Percentiles rank a stretch among this genome's conserved stretches.
phyloP scores from a whole-genome alignment of 2,113 vertebrate genomes.

The Penelope pileata region DNA sequence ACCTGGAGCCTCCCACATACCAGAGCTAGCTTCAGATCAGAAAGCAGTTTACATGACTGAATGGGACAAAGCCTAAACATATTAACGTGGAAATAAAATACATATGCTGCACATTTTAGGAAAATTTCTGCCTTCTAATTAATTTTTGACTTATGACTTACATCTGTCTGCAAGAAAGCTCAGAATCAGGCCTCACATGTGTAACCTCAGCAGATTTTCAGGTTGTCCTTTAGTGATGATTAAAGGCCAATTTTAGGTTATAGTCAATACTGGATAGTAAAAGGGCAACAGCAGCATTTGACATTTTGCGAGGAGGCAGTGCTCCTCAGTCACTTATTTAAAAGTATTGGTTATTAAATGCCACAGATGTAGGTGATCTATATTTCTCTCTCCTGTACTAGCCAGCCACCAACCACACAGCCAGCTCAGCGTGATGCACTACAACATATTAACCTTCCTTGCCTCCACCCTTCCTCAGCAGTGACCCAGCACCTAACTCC shows the following conservation, averaged over 20 bases:
- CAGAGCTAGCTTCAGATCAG: background rate
- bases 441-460: slow-evolving; percentile 60
- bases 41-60: background rate
- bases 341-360: slow-evolving; percentile 81
- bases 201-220: slow-evolving; percentile 62
- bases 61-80: background rate
- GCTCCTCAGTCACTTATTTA: slow-evolving; percentile 79
- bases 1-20: background rate
- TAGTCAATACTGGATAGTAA: slow-evolving; percentile 74
- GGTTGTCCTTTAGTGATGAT: slow-evolving; percentile 82
- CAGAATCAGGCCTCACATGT: background rate
- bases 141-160: background rate
- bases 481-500: slow-evolving; percentile 48
- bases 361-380: slow-evolving; percentile 72
- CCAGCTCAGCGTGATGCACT: slow-evolving; percentile 74
- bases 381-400: slow-evolving; percentile 30
- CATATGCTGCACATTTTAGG: background rate
- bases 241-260: slow-evolving; percentile 79
- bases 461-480: slow-evolving; percentile 1
- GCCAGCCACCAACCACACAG: slow-evolving; percentile 48
- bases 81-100: background rate
- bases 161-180: background rate
- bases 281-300: slow-evolving; percentile 73
- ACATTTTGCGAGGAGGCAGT: slow-evolving; percentile 80
- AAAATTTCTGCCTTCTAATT: background rate